A percentile compares a stretch with the other conserved stretches of the same genome.
Evolutionary conservation across 2,113 vertebrate species (phyloP).

Genomic region (Lampris incognitus): DNA sequence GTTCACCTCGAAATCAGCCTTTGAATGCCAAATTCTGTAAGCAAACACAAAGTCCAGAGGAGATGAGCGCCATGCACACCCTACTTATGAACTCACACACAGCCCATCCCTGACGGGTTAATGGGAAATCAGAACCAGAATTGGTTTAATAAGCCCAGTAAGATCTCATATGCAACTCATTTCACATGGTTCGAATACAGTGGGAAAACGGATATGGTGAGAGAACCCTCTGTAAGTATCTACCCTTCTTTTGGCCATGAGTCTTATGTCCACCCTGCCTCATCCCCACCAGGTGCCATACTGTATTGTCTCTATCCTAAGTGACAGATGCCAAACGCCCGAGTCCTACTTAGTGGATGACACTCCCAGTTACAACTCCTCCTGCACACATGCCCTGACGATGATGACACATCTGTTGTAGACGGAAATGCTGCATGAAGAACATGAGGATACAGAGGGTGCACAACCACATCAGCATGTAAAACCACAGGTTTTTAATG

Average conservation of each 20-base stretch:
- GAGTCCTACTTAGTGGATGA: conserved; percentile 41
- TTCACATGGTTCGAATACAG: too few species aligned
- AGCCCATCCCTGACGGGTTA: background rate
- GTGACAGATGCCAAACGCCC: background rate
- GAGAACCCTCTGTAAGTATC: background rate
- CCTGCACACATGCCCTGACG: conserved; percentile 25
- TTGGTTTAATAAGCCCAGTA: too few species aligned
- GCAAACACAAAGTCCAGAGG: conserved; percentile 55
- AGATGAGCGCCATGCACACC: conserved; percentile 43
- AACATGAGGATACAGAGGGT: conserved; percentile 6
- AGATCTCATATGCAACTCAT: too few species aligned
- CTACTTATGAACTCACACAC: conserved; percentile 18
- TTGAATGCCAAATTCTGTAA: conserved; percentile 54
- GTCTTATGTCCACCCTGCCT: background rate
- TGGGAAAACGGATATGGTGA: background rate
- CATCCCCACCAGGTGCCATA: conserved; percentile 9
- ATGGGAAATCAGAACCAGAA: too few species aligned
- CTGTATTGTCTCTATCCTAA: background rate
- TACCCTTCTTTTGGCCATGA: conserved; percentile 5
- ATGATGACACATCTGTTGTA: conserved; percentile 54
- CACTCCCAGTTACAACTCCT: conserved; percentile 30
- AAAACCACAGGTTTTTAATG: background rate
- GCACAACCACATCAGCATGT: conserved; percentile 10
- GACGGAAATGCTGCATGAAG: conserved; percentile 11
- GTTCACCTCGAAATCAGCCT: conserved; percentile 52